phyloP scores from a whole-genome alignment of 2,797 vertebrate genomes.

The Gypaetus barbatus region DNA sequence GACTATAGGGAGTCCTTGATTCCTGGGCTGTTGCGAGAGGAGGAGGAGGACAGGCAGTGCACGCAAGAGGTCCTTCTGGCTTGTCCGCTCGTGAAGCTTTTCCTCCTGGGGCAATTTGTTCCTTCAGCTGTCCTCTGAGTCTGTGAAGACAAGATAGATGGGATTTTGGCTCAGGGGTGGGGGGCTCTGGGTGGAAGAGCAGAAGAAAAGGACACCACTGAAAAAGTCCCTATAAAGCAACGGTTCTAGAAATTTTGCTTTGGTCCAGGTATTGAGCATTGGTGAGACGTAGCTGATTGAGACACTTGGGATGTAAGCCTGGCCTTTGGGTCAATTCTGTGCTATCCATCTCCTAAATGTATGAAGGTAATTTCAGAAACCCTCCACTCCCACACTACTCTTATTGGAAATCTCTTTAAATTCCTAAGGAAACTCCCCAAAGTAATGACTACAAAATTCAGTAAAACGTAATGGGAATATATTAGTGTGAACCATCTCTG shows the following conservation, averaged over 20 bases:
- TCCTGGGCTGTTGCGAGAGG: background rate
- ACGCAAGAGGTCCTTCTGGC: background rate
- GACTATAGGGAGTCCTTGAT: background rate
- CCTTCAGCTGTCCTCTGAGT: background rate
- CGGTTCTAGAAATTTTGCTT: background rate
- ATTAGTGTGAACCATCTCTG: rapidly evolving
- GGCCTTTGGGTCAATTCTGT: background rate
- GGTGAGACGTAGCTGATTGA: background rate
- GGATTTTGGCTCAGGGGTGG: background rate
- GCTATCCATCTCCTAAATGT: rapidly evolving
- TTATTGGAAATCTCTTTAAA: background rate
- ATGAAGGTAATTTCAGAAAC: background rate
- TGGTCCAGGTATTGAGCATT: background rate
- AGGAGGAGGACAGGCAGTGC: background rate
- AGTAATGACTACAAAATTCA: background rate
- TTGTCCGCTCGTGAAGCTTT: rapidly evolving
- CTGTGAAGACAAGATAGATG: background rate
- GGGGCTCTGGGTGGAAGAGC: background rate
- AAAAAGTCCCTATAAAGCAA: background rate
- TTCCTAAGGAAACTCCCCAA: background rate
- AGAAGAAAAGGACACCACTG: background rate
- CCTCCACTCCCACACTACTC: background rate
- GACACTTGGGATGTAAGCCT: background rate
- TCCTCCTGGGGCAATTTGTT: background rate
- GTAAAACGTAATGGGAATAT: background rate